Base-by-base conservation (phyloP, 2,888 invertebrate genomes). In the Eucera pruinosa region DNA sequence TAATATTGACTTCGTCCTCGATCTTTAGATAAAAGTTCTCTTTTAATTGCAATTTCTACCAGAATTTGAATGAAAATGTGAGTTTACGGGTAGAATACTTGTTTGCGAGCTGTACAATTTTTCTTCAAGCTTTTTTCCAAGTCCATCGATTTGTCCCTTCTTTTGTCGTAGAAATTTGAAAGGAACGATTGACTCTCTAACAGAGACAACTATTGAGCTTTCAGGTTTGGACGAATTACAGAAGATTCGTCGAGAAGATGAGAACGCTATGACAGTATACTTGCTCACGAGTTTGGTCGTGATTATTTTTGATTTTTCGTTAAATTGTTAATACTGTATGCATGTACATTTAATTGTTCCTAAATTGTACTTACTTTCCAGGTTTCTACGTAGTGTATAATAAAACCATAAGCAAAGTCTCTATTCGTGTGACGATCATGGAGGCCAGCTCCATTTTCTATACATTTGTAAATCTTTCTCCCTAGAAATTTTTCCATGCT, bases 381-480 rank as follows among this genome's bases (percentile, higher is more conserved):
- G 61, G 58, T 81, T 60, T 65, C 69, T 80, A 77, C 71, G 67
- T 47, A 60, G n/a, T 48, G 39, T 61, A 66, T 50, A 67, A 80
- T 73, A 83, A 65, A 83, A 64, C 39, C n/a, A 62, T 61, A 67
- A 78, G 61, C 67, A 58, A 73, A 68, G 71, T 80, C 52, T 52
- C 72, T 80, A 84, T 71, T 82, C 43, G 67, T 52, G 60, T 47
- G 67, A 45, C 65, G 58, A 55, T 65, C 60, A 23, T 55, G 77
- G 85, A 84, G 83, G 47, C 83, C 83, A 84, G 83, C 83, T 84
- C 83, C 82, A 68, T 58, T 30, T 64, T 39, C 45, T 61, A 36
- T 72, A 70, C 36, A 67, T 70, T 70, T 41, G 55, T 58, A 33
- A 3, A 3, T 84, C 23, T 66, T n/a, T 58, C 33, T 55, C 41